phyloP scores from a whole-genome alignment of 2,113 vertebrate species.

The Coptodon bakossiorum region DNA sequence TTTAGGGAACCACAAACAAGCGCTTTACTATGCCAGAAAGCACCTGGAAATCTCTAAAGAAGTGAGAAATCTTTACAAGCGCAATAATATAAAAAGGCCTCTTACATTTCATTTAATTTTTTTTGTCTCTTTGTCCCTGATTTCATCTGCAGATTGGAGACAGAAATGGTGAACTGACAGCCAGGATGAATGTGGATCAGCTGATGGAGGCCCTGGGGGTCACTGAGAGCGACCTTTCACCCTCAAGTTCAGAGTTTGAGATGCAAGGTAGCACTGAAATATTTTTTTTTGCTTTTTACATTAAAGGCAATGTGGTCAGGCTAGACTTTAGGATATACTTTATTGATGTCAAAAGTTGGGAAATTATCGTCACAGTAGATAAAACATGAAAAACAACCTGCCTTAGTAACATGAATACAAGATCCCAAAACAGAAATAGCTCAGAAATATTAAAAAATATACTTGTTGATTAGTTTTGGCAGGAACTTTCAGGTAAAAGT shows the following conservation, averaged over 20 bases:
- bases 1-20: constrained; percentile 85
- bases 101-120: not conserved
- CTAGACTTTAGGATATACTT: not conserved
- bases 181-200: constrained; percentile 82
- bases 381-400: not conserved
- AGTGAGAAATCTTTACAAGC: constrained; percentile 62
- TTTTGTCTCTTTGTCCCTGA: not conserved
- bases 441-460: not conserved
- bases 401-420: not conserved
- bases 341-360: not conserved
- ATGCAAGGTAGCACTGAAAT: constrained; percentile 78
- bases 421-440: not conserved
- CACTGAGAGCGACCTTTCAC: constrained; percentile 68
- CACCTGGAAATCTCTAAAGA: constrained; percentile 93
- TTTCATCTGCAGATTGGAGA: constrained; percentile 80
- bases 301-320: not conserved
- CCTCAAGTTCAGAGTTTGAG: constrained; percentile 80
- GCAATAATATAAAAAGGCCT: not conserved
- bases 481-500: not conserved
- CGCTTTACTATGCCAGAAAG: constrained; percentile 84
- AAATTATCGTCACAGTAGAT: not conserved
- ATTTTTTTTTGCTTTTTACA: not conserved
- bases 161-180: constrained; percentile 83
- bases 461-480: not conserved
- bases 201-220: constrained; percentile 79